phyloP scores from a whole-genome alignment of 2,113 vertebrate genomes.

The Addax nasomaculatus region DNA sequence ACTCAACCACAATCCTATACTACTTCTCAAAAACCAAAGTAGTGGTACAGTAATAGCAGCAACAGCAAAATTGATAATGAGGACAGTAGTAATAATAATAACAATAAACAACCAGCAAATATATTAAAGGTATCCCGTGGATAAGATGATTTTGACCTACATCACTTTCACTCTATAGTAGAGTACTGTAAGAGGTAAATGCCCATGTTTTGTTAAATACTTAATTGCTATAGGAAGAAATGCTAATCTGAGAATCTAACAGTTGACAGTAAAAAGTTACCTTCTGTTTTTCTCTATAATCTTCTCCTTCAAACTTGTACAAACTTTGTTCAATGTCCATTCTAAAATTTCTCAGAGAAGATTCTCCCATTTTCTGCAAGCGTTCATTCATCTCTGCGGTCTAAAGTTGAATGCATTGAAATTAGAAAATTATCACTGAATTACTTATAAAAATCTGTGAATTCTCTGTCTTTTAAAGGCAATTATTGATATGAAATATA shows the following conservation, averaged over 20 bases:
- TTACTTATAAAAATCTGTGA: background rate
- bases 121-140: background rate
- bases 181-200: background rate
- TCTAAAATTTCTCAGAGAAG: conserved; percentile 89
- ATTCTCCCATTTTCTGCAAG: conserved; percentile 90
- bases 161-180: background rate
- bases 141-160: background rate
- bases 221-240: background rate
- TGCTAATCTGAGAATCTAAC: background rate
- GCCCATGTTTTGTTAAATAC: background rate
- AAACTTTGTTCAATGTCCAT: conserved; percentile 92
- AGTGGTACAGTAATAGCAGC: background rate
- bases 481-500: conserved; percentile 22
- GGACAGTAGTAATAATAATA: background rate
- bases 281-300: conserved; percentile 94
- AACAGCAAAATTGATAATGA: background rate
- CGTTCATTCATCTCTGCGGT: conserved; percentile 93
- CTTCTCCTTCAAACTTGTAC: conserved; percentile 94
- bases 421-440: conserved; percentile 29
- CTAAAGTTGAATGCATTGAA: conserved; percentile 70
- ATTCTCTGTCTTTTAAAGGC: background rate
- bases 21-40: background rate
- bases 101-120: background rate
- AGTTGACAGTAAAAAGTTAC: conserved; percentile 70
- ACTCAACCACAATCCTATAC: background rate